Percentiles rank a stretch among this genome's conserved stretches.
Conservation (phyloP, 2,888 invertebrate genomes). For the Ochropleura leucogaster region DNA sequence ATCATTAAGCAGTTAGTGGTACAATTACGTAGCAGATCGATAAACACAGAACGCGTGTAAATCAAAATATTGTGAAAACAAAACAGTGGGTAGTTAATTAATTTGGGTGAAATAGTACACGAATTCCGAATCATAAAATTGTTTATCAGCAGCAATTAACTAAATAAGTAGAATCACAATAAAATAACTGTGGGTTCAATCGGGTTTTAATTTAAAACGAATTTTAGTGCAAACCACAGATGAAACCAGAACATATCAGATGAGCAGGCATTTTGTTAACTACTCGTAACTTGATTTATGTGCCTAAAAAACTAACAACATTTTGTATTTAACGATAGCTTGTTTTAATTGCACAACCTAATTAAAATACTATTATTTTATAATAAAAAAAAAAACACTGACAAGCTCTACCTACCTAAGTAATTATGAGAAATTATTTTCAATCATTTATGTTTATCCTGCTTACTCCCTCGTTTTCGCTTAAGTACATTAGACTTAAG, state of each 20-base stretch:
- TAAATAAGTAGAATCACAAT: conserved; percentile 5
- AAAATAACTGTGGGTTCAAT: background rate
- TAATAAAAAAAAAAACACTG: background rate
- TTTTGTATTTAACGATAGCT: background rate
- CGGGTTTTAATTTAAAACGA: conserved; percentile 11
- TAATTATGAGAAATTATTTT: no score
- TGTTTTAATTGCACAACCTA: background rate
- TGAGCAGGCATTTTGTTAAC: background rate
- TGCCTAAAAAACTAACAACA: background rate
- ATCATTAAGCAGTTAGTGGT: background rate
- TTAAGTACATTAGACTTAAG: no score
- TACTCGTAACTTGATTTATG: background rate
- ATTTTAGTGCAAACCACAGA: conserved; percentile 12
- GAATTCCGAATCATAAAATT: background rate
- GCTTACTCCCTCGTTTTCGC: background rate
- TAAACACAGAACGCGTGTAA: background rate
- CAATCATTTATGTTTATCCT: background rate
- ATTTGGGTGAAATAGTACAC: background rate
- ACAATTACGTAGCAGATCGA: background rate
- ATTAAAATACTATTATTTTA: background rate
- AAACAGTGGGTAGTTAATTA: background rate
- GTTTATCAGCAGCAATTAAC: background rate
- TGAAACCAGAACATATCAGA: background rate
- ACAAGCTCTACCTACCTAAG: background rate
- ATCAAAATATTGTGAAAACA: background rate